Conservation (phyloP, 2,113 vertebrate genomes). For the Bungarus multicinctus region DNA sequence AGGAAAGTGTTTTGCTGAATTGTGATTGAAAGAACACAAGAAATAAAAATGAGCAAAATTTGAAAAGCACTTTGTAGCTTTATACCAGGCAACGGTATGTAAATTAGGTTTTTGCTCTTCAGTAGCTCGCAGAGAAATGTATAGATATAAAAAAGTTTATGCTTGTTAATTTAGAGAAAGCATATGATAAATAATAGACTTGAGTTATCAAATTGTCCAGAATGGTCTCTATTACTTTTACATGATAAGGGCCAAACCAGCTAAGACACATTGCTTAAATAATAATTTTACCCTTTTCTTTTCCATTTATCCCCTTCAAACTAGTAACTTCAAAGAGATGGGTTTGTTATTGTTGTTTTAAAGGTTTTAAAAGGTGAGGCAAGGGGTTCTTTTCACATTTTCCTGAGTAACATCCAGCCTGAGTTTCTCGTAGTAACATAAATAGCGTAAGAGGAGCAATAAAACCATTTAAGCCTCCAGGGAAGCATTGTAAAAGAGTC, state of each 20-base stretch:
- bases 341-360: neutral
- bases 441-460: neutral
- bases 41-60: neutral
- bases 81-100: neutral
- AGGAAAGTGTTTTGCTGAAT: neutral
- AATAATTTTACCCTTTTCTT: neutral
- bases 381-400: neutral
- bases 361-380: neutral
- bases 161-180: neutral
- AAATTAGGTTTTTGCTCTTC: neutral
- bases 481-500: neutral
- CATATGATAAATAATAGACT: neutral
- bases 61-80: neutral
- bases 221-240: neutral
- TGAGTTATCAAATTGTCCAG: neutral
- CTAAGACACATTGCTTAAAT: neutral
- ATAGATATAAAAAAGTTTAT: neutral
- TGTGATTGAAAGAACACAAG: neutral
- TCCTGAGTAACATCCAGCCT: neutral
- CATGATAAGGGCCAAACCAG: neutral
- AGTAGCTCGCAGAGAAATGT: neutral
- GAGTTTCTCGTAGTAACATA: neutral
- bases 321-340: neutral
- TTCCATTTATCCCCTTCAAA: neutral
- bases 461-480: neutral